A percentile compares a stretch with the other conserved stretches of the same genome.
phyloP scores from a whole-genome alignment of 2,113 vertebrate species.

The Tonatia bakeri region DNA sequence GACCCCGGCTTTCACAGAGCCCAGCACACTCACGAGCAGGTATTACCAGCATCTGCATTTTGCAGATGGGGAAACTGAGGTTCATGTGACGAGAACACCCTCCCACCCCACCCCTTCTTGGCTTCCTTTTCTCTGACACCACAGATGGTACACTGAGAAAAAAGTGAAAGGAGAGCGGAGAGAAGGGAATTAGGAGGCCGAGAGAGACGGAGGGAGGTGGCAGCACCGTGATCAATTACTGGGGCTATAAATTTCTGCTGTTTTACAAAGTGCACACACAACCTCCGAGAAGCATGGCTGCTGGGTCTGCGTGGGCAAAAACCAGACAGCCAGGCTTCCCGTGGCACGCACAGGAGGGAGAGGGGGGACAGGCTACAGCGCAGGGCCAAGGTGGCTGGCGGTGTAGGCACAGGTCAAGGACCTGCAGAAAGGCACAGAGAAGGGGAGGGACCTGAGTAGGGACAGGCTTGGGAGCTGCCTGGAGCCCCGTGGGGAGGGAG shows the following conservation, averaged over 20 bases:
- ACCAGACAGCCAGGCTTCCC: background rate
- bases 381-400: background rate
- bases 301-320: background rate
- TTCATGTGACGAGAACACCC: constrained; percentile 51
- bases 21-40: background rate
- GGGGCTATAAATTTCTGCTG: constrained; percentile 71
- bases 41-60: background rate
- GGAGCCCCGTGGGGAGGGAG: too few species aligned
- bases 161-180: constrained; percentile 10
- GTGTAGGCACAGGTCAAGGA: background rate
- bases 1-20: accelerated
- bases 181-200: constrained; percentile 57
- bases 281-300: background rate
- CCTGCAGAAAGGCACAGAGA: background rate
- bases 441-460: too few species aligned
- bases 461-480: background rate
- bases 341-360: background rate
- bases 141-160: constrained; percentile 68
- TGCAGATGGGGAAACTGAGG: constrained; percentile 69
- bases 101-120: background rate
- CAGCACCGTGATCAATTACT: constrained; percentile 66
- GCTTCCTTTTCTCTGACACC: constrained; percentile 69
- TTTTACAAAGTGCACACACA: constrained; percentile 72
- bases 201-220: constrained; percentile 50
- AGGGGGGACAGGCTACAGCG: accelerated